Conservation (phyloP, 2,113 vertebrate species). For the Pterocles gutturalis region DNA sequence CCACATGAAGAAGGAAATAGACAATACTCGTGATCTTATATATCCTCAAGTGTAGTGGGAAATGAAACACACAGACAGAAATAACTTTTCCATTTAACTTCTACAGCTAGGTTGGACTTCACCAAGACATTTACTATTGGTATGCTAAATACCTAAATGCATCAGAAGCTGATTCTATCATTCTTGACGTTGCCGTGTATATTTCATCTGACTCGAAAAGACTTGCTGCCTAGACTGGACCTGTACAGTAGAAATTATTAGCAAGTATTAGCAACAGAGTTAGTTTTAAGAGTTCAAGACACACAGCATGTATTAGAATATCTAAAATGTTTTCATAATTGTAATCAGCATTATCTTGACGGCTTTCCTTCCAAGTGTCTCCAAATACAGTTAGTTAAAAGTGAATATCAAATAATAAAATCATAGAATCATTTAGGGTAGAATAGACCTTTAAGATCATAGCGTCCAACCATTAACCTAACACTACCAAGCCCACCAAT, state of each 20-base stretch:
- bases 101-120: background rate
- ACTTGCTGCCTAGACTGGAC: background rate
- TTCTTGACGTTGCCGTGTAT: background rate
- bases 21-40: background rate
- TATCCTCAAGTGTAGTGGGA: background rate
- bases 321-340: background rate
- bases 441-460: background rate
- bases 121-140: background rate
- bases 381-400: background rate
- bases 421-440: background rate
- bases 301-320: background rate
- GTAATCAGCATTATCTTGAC: background rate
- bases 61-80: background rate
- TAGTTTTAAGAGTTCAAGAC: background rate
- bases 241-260: background rate
- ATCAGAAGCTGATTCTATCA: background rate
- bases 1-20: background rate
- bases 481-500: too few relatives aligned
- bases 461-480: too few relatives aligned
- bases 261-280: background rate
- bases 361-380: background rate
- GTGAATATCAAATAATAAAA: background rate
- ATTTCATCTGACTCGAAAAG: background rate
- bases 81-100: background rate
- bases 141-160: background rate